phyloP scores from a whole-genome alignment of 2,113 vertebrate species.

The Mystacornis crossleyi region DNA sequence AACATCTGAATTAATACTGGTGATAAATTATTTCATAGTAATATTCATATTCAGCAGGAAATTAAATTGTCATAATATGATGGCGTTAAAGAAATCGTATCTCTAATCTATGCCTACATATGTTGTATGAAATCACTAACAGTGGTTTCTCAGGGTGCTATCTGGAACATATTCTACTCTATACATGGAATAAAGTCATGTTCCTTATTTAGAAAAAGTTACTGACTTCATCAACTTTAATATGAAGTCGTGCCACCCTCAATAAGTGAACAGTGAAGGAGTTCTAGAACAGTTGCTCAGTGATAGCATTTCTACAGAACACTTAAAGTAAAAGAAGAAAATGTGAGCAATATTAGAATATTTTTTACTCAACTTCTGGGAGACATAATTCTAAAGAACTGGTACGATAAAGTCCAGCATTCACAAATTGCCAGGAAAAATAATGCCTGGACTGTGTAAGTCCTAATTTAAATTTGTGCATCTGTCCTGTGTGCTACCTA shows the following conservation, averaged over 20 bases:
- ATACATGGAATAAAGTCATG: neutral
- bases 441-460: neutral
- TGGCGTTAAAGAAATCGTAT: slow-evolving; percentile 72
- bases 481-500: neutral
- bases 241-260: neutral
- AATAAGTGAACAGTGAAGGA: neutral
- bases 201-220: slow-evolving; percentile 8
- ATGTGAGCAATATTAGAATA: neutral
- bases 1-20: slow-evolving; percentile 71
- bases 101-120: slow-evolving; percentile 58
- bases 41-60: slow-evolving; percentile 73
- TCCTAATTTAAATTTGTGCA: neutral
- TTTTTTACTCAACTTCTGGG: neutral
- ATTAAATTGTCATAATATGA: slow-evolving; percentile 78
- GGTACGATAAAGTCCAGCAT: neutral
- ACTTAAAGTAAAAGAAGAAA: neutral
- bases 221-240: neutral
- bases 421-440: neutral
- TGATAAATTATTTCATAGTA: slow-evolving; percentile 75
- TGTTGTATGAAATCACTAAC: slow-evolving; percentile 45
- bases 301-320: neutral
- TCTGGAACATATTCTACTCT: neutral
- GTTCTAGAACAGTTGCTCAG: neutral
- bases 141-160: neutral
- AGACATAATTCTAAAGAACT: neutral